Evolutionary conservation across 1,140 invertebrate species (phyloP).

Genomic region (Philotrypesis tridentata): DNA sequence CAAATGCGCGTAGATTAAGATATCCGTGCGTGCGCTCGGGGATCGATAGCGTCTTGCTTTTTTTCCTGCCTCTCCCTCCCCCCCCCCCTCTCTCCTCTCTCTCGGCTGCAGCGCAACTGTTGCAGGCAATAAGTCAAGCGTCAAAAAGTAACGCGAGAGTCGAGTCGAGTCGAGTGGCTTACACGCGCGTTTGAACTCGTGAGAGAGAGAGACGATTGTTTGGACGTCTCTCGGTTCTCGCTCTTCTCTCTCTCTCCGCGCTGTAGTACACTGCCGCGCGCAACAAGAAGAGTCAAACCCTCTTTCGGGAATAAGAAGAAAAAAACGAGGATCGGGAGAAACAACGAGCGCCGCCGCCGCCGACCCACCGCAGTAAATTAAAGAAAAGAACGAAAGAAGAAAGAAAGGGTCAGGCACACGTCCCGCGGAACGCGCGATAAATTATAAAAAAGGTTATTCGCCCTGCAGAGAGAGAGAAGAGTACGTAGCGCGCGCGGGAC

Average conservation of each 20-base stretch:
- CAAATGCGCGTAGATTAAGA: neutral
- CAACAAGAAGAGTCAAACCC: neutral
- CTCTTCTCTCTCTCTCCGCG: no score
- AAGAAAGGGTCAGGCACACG: neutral
- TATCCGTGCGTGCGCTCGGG: neutral
- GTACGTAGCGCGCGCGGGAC: neutral
- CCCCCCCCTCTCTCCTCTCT: no score
- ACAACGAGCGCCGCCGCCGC: neutral
- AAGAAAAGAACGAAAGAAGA: conserved; percentile 1
- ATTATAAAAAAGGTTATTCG: conserved; percentile 39
- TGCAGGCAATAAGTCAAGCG: neutral
- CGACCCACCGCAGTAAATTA: conserved; percentile 29
- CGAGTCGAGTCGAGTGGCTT: neutral
- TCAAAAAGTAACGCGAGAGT: no score
- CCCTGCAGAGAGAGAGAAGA: no score
- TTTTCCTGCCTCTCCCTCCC: no score
- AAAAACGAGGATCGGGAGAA: neutral
- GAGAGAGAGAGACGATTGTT: neutral
- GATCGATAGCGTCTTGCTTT: neutral
- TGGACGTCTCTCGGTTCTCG: neutral
- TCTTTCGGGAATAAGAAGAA: neutral
- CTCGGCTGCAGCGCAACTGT: no score
- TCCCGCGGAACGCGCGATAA: conserved; percentile 7
- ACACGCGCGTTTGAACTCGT: neutral
- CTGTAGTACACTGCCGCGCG: no score